Base-by-base conservation (phyloP, 1,140 invertebrate species). In the Papilio dardanus region DNA sequence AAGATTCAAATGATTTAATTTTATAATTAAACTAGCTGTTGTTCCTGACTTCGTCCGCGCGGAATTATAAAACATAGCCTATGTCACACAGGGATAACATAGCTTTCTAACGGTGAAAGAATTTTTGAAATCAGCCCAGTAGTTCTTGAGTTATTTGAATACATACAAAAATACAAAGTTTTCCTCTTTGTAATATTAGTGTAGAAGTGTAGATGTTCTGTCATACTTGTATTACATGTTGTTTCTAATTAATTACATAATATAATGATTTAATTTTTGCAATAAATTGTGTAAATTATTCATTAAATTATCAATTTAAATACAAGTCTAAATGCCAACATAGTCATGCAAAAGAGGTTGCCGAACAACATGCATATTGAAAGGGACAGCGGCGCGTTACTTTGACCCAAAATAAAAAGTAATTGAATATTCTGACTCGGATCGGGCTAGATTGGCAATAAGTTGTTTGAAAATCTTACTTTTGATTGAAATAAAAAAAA, bases 331-430 rank as follows among this genome's bases (percentile, higher is more conserved):
- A 71, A 71, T 42, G 69, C 31, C 50, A 73, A 73, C 30, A 35
- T 33, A 30, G 30, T 54, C 50, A 31, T 21, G 71, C n/a, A 35
- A 42, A 42, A 71, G 37, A 73, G 50, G 71, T 58, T 35, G 46
- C 10, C 71, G 71, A 54, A 54, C n/a, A 50, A 54, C 28, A 73
- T 73, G 30, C 50, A 73, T 73, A 73, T 73, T 73, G 71, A 73
- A 73, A 73, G 71, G 46, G 46, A 54, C 42, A n/a, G 69, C 31
- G 24, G 24, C 28, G 71, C 71, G 71, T 73, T 73, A 58, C 71
- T 73, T 73, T 73, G 71, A 73, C 71, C 71, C 71, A 73, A 73
- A 73, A 73, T 73, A 73, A 73, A 73, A 73, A 58, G 71, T 50
- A 58, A 73, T 58, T 54, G 71, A 73, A 73, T 73, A 73, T 73